phyloP scores from a whole-genome alignment of 2,888 invertebrate genomes.

The Lepidochrysops patricia region DNA sequence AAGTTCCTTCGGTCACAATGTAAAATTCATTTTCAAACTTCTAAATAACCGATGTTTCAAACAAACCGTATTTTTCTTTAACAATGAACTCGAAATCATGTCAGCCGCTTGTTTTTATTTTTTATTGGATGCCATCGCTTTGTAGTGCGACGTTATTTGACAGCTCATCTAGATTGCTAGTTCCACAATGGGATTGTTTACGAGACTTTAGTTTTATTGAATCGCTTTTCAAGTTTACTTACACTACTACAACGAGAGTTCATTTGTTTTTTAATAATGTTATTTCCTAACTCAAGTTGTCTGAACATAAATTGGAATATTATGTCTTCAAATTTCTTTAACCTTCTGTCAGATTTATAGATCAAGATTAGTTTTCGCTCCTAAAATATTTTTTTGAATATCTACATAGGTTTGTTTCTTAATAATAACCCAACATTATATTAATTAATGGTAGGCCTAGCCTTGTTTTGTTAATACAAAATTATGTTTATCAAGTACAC shows the following conservation, averaged over 20 bases:
- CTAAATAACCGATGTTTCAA: not conserved
- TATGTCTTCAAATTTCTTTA: not conserved
- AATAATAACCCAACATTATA: not conserved
- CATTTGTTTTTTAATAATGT: not conserved
- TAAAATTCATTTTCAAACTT: not conserved
- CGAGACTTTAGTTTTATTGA: constrained; percentile 3
- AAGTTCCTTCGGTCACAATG: too few species aligned
- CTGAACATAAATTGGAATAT: not conserved
- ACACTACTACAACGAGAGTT: not conserved
- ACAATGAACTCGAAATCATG: not conserved
- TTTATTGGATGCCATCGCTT: constrained; percentile 7
- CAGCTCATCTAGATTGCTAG: not conserved
- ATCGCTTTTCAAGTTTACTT: not conserved
- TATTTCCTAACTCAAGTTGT: not conserved
- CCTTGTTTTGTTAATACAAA: not conserved
- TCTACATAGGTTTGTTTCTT: not conserved
- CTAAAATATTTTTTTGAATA: too few species aligned
- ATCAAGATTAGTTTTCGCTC: too few species aligned
- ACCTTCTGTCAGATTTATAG: too few species aligned
- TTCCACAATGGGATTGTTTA: constrained; percentile 1
- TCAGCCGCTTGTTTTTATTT: not conserved
- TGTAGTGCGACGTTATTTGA: constrained; percentile 8
- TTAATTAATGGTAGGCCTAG: too few species aligned
- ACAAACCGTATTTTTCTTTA: constrained; percentile 1
- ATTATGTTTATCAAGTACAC: not conserved